These are phyloP conservation scores for Norana najaformis DNA, from an alignment of 2,888 invertebrate genomes.

Conservation along the genomic window DNA sequence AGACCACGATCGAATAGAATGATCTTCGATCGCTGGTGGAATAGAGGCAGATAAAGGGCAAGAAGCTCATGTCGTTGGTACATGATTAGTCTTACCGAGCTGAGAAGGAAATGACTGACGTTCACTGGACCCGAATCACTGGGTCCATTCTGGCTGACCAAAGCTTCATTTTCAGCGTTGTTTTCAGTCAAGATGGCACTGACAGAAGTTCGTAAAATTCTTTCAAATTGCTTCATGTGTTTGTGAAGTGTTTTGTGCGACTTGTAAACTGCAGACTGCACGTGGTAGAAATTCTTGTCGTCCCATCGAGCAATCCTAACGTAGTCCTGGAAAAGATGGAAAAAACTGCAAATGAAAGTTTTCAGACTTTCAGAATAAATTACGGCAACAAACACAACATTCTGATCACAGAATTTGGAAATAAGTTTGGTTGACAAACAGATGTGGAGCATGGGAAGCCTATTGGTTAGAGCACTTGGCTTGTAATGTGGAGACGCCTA, in stretches of 20 bases:
- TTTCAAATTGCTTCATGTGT: slow-evolving; percentile 76
- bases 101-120: neutral
- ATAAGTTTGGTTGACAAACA: no score
- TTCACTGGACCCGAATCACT: neutral
- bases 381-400: neutral
- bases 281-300: slow-evolving; percentile 86
- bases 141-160: neutral
- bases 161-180: slow-evolving; percentile 20
- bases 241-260: slow-evolving; percentile 85
- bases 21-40: no score
- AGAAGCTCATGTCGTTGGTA: no score
- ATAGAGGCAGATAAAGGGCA: no score
- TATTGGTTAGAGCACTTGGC: no score
- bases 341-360: neutral
- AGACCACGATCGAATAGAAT: no score
- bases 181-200: slow-evolving; percentile 34
- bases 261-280: slow-evolving; percentile 84
- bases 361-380: neutral
- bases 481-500: no score
- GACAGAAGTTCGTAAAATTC: slow-evolving; percentile 39
- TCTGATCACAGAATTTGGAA: no score
- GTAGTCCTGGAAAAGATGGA: slow-evolving; percentile 69
- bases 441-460: no score
- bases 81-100: neutral
- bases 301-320: slow-evolving; percentile 94